These are phyloP conservation scores for Cosmia pyralina DNA, from an alignment of 2,888 invertebrate genomes.

Conservation along the genomic window DNA sequence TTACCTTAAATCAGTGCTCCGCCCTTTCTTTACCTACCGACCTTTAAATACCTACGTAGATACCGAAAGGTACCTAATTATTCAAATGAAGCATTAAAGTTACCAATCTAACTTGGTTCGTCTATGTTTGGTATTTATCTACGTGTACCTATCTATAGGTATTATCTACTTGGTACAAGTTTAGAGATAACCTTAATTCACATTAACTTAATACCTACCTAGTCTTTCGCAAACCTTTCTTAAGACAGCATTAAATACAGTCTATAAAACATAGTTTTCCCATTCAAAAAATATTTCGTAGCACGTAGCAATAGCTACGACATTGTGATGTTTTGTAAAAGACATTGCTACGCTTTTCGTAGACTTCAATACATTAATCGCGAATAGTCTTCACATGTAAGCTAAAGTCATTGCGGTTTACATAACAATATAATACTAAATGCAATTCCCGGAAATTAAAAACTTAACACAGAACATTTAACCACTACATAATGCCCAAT, in stretches of 20 bases:
- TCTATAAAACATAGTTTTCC: neutral
- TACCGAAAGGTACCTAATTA: conserved; percentile 22
- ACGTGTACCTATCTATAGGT: neutral
- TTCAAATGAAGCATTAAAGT: conserved; percentile 31
- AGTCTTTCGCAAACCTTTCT: neutral
- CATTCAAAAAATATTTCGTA: neutral
- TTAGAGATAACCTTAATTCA: neutral
- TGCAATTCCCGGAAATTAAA: conserved; percentile 31
- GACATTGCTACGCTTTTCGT: conserved; percentile 21
- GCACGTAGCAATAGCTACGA: conserved; percentile 21
- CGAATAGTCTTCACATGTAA: neutral
- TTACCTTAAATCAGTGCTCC: conserved; percentile 36
- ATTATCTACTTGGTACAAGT: conserved; percentile 4
- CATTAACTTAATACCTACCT: neutral
- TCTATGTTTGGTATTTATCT: conserved; percentile 13
- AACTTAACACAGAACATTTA: conserved; percentile 15
- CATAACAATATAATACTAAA: neutral
- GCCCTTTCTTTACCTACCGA: conserved; percentile 46
- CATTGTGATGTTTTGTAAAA: neutral
- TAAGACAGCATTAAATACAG: neutral
- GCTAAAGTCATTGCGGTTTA: neutral
- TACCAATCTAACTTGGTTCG: conserved; percentile 10
- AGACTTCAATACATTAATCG: neutral
- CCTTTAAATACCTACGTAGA: conserved; percentile 23
- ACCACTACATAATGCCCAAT: conserved; percentile 30